Evolutionary conservation across 2,888 invertebrate genomes (phyloP).

Genomic region (Galerucella nymphaeae): DNA sequence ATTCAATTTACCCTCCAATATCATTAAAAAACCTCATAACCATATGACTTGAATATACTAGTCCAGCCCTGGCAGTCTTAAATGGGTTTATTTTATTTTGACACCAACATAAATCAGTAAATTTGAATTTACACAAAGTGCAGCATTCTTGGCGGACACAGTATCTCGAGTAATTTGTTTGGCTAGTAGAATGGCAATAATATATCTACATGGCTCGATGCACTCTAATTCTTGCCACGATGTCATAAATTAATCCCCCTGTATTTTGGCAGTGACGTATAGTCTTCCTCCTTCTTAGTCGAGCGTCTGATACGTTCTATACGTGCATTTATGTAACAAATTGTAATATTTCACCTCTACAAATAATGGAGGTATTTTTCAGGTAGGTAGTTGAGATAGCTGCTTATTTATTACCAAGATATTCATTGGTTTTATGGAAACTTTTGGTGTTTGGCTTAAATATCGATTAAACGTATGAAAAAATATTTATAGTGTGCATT

Average conservation of each 20-base stretch:
- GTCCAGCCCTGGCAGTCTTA: neutral
- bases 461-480: too few relatives aligned
- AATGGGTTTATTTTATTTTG: neutral
- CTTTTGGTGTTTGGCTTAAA: too few relatives aligned
- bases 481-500: too few relatives aligned
- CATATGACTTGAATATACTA: too few relatives aligned
- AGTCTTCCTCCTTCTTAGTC: conserved; percentile 33
- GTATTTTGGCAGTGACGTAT: conserved; percentile 37
- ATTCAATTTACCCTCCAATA: neutral
- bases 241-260: conserved; percentile 59
- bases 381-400: too few relatives aligned
- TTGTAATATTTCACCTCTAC: neutral
- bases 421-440: too few relatives aligned
- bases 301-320: neutral
- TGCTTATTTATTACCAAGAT: too few relatives aligned
- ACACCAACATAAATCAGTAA: conserved; percentile 7
- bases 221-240: conserved; percentile 61
- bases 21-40: neutral
- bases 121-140: conserved; percentile 15
- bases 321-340: neutral
- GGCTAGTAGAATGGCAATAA: conserved; percentile 58
- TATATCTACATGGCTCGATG: conserved; percentile 62
- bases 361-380: too few relatives aligned
- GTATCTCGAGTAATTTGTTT: conserved; percentile 58
- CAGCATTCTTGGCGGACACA: conserved; percentile 35